These are phyloP conservation scores for Meloidogyne exigua DNA, from an alignment of 1,140 invertebrate genomes.

Conservation along the genomic window DNA sequence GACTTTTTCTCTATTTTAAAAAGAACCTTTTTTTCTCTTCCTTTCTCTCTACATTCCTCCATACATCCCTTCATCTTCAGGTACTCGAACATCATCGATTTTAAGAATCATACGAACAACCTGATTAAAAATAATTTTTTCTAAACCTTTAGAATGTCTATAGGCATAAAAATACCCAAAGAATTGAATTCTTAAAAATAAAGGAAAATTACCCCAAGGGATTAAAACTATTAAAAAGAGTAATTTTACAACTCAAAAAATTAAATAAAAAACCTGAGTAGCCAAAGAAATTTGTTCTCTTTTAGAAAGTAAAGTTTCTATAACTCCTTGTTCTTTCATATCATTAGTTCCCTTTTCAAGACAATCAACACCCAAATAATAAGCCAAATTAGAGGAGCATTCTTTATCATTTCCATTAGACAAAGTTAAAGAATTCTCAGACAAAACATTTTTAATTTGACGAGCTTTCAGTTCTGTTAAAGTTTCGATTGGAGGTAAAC, in stretches of 20 bases:
- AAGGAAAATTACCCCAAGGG: too few species aligned
- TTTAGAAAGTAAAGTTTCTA: conserved; percentile 94
- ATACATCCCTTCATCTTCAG: conserved; percentile 53
- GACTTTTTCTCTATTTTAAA: too few species aligned
- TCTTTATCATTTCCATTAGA: neutral
- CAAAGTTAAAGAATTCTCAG: neutral
- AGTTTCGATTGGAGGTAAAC: conserved; percentile 84
- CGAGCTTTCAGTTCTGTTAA: conserved; percentile 86
- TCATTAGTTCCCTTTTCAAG: conserved; percentile 80
- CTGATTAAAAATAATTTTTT: conserved; percentile 67
- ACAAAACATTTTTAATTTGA: conserved; percentile 80
- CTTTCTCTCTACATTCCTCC: conserved; percentile 4
- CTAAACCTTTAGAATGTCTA: too few species aligned
- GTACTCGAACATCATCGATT: conserved; percentile 91
- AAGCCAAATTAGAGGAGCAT: neutral
- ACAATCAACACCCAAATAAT: conserved; percentile 85
- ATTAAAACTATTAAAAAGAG: too few species aligned
- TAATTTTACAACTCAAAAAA: neutral
- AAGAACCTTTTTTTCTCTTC: neutral
- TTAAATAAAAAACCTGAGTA: conserved; percentile 68
- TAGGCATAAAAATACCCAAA: too few species aligned
- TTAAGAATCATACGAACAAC: conserved; percentile 99
- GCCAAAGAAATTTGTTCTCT: conserved; percentile 94
- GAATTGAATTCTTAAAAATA: too few species aligned
- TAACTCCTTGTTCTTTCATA: conserved; percentile 92